Base-by-base conservation (phyloP, 2,888 invertebrate genomes). In the Cephus pulcher region DNA sequence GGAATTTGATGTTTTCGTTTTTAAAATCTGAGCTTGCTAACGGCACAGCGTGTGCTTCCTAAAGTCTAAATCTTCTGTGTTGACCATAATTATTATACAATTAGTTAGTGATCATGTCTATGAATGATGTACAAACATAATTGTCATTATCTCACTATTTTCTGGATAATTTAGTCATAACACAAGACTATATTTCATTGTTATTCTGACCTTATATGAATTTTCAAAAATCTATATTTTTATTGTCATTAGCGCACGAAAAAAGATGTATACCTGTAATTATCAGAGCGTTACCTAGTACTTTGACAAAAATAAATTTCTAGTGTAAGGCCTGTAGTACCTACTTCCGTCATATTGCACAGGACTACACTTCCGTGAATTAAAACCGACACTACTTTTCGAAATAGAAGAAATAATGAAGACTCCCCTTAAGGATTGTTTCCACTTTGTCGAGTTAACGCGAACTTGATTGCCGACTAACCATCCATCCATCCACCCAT, bases 391-490 rank as follows among this genome's bases (percentile, higher is more conserved):
- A 56, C 40, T 56, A 56, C 23, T 56, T 9, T 56, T 56, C 9
- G 23, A 56, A 56, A 56, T 56, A 56, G 40, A 56, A 56, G 23
- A 56, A 56, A 56, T 56, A 40, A 40, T 15, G 6, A 23, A 9
- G 15, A 40, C 40, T 40, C 80, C 80, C 74, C 78, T 76, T 76
- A 82, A 85, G 84, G 81, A 86, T 86, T 86, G 83, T 85, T 86
- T 86, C 86, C 87, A 88, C 84, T 88, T 88, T 87, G 87, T 81
- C 85, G 83, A 82, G 86, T 89, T 87, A 88, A 88, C 86, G 85
- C 83, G 83, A 85, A 86, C 86, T 88, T 87, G 87, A 89, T 89
- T 87, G 86, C 83, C 84, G 82, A 77, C 82, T 83, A 84, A 84
- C 82, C 79, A 84, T 85, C 85, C 82, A 83, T 83, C 82, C 82